These are phyloP conservation scores for Cephalopholis sonnerati DNA, from an alignment of 2,113 vertebrate species.

Conservation along the genomic window DNA sequence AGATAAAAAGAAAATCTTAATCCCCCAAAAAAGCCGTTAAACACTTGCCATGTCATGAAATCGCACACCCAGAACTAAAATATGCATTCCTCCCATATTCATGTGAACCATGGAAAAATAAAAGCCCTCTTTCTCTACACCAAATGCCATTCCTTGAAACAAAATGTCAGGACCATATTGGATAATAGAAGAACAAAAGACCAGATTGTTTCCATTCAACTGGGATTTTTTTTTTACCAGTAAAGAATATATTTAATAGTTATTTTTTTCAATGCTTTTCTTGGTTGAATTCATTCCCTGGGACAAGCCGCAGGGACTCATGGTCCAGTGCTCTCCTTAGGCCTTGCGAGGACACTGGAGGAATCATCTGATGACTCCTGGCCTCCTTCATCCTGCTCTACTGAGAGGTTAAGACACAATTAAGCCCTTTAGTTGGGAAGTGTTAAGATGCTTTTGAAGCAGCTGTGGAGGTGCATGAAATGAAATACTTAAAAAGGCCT, in stretches of 20 bases:
- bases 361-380: conserved; percentile 81
- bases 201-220: conserved; percentile 79
- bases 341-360: conserved; percentile 83
- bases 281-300: conserved; percentile 80
- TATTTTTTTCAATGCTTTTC: conserved; percentile 3
- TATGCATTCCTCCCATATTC: conserved; percentile 61
- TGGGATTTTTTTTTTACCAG: conserved; percentile 77
- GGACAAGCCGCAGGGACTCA: conserved; percentile 84
- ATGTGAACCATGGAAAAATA: conserved; percentile 54
- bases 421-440: conserved; percentile 83
- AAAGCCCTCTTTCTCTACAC: conserved; percentile 55
- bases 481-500: conserved; percentile 79
- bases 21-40: conserved; percentile 62
- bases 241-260: conserved; percentile 71
- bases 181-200: conserved; percentile 75
- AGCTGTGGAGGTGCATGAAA: conserved; percentile 82
- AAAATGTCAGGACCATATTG: conserved; percentile 64
- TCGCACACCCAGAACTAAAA: conserved; percentile 51
- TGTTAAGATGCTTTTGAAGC: conserved; percentile 77
- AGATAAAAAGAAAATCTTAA: conserved; percentile 28
- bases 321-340: conserved; percentile 85
- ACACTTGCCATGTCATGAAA: conserved; percentile 65
- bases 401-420: conserved; percentile 73
- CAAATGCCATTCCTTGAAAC: conserved; percentile 46
- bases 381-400: conserved; percentile 16